Conservation (phyloP, 53 echinoderm and acorn worm genomes). For the Stichopus horrens region DNA sequence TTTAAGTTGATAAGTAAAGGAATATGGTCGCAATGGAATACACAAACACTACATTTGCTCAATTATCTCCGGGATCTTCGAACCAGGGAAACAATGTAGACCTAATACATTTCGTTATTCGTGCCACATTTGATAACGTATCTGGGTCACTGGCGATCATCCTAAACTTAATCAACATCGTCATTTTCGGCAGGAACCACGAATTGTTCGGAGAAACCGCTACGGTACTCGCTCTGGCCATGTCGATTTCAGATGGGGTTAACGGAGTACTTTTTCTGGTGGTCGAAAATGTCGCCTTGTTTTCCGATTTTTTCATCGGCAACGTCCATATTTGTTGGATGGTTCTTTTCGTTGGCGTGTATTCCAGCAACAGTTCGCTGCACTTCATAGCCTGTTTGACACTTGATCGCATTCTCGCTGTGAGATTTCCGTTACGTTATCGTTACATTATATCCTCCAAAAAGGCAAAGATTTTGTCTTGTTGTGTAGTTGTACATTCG, state of each 20-base stretch:
- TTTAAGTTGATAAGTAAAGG: too few relatives aligned
- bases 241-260: not conserved
- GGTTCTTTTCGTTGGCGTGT: not conserved
- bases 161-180: slow-evolving; percentile 4
- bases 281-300: not conserved
- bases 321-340: not conserved
- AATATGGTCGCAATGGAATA: too few relatives aligned
- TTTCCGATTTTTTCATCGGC: not conserved
- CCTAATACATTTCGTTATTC: not conserved
- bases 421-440: not conserved
- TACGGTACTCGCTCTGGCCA: not conserved
- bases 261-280: not conserved
- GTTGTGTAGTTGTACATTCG: not conserved
- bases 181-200: not conserved
- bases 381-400: not conserved
- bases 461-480: not conserved
- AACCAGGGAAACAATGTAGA: too few relatives aligned
- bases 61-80: not conserved
- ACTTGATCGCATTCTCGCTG: not conserved
- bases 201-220: slow-evolving; percentile 20
- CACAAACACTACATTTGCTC: not conserved
- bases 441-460: not conserved
- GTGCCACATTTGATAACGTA: not conserved
- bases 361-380: not conserved
- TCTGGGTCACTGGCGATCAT: not conserved